These are phyloP conservation scores for Antheraea yamamai DNA, from an alignment of 2,888 invertebrate species.

Conservation along the genomic window DNA sequence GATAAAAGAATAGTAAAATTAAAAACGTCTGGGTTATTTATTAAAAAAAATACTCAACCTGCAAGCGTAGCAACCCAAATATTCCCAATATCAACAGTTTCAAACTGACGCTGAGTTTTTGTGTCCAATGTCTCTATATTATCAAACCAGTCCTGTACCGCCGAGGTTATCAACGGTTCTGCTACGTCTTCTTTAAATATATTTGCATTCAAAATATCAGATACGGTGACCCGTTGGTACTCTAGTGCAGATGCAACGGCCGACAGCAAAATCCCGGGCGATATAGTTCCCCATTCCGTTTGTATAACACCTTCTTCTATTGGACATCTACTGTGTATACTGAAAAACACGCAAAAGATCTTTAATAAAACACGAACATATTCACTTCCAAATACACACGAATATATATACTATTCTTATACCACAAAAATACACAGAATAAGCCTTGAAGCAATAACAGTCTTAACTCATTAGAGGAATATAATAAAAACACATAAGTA, in stretches of 20 bases:
- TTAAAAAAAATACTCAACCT: conserved; percentile 52
- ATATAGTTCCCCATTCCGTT: conserved; percentile 83
- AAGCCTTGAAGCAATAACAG: too few relatives aligned
- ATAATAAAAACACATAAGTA: too few relatives aligned
- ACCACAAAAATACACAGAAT: too few relatives aligned
- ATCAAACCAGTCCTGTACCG: conserved; percentile 65
- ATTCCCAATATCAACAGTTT: conserved; percentile 75
- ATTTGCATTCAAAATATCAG: conserved; percentile 70
- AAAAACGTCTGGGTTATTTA: neutral
- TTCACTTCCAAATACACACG: too few relatives aligned
- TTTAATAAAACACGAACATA: neutral
- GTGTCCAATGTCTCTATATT: conserved; percentile 58
- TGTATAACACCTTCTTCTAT: conserved; percentile 85
- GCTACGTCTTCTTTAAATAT: conserved; percentile 67
- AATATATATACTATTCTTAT: too few relatives aligned
- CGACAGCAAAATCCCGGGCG: conserved; percentile 82
- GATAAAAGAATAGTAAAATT: neutral
- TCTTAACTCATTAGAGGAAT: too few relatives aligned
- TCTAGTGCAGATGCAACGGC: conserved; percentile 84
- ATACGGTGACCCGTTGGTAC: conserved; percentile 77
- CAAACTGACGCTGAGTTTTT: conserved; percentile 36
- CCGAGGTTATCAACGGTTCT: conserved; percentile 60
- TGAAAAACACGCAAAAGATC: conserved; percentile 31
- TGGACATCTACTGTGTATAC: conserved; percentile 81
- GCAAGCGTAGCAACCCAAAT: conserved; percentile 84